These are phyloP conservation scores for Cynocephalus volans DNA, from an alignment of 2,113 vertebrate species.

Conservation along the genomic window DNA sequence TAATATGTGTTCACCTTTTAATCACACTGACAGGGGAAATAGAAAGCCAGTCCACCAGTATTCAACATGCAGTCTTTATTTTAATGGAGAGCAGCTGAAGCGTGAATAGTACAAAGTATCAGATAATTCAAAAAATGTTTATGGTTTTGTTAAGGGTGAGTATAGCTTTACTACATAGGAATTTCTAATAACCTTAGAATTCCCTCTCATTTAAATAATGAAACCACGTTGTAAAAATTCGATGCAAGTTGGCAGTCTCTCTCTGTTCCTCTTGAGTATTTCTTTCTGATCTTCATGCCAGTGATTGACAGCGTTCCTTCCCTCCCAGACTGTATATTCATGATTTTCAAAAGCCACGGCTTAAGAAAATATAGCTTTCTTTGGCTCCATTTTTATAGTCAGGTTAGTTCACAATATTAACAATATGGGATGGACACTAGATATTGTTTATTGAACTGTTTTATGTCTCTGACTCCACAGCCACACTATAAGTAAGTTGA, in stretches of 20 bases:
- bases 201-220: neutral
- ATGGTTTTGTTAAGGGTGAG: neutral
- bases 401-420: neutral
- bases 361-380: neutral
- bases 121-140: neutral
- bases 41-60: neutral
- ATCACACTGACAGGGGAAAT: slow-evolving; percentile 44
- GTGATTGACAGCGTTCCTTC: neutral
- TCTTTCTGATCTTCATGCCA: neutral
- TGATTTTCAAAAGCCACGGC: neutral
- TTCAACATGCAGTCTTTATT: neutral
- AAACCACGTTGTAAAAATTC: neutral
- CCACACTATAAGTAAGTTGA: rapidly evolving
- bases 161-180: neutral
- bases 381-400: neutral
- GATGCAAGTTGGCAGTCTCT: no score
- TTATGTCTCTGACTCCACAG: neutral
- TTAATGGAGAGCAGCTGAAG: neutral
- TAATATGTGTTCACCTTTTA: slow-evolving; percentile 60
- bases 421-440: rapidly evolving
- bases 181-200: slow-evolving; percentile 9
- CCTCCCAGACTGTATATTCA: neutral
- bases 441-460: neutral
- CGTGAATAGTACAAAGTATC: neutral
- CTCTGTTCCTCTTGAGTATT: neutral